Evolutionary conservation across 2,113 vertebrate species (phyloP), one percentile per base, ranked within the genome.

Genomic region (Lagopus leucura): DNA sequence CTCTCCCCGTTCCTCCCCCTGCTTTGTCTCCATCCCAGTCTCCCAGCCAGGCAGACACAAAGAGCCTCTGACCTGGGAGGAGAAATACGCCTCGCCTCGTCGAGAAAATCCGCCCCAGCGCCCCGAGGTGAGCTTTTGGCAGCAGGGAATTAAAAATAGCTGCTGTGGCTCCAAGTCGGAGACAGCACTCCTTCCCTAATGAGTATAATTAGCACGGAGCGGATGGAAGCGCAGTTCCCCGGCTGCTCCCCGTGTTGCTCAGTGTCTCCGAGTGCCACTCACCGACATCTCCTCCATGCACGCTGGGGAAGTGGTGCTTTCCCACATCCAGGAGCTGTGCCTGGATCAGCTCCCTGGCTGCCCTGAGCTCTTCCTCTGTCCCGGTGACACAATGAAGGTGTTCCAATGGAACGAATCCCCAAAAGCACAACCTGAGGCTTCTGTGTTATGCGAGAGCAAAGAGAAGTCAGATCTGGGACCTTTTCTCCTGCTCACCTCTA

Each of bases 11-110:
- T 78, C 54, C 74, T 85, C 72, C 82, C 91, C 74, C 58, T 8
- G 86, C 94, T 96, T 96, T 96, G 92, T 97, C 93, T 86, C 79
- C 74, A 55, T 66, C 86, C 96, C 72, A 88, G 71, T 86, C 97
- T 97, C 95, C 89, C 96, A 94, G 95, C 84, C 38, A 47, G 69
- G 84, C 90, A 92, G 84, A 82, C 95, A 94, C 94, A 96, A 96
- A 95, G 92, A 87, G 82, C 61, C 76, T 50, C 91, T 87, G 92
- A 92, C 89, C 89, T 73, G 82, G 27, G 71, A 92, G 88, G 76
- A 90, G 88, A 93, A 94, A 93, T 72, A 58, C 45, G 32, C 2
- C 57, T 76, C 89, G 32, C 2, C 57, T 76, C 89, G 43, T 63
- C 40, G 38, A 2, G 25, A 30, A 34, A 36, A 64, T 28, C 3